Evolutionary conservation across 2,113 vertebrate genomes (phyloP).

Genomic region (Nanger granti): DNA sequence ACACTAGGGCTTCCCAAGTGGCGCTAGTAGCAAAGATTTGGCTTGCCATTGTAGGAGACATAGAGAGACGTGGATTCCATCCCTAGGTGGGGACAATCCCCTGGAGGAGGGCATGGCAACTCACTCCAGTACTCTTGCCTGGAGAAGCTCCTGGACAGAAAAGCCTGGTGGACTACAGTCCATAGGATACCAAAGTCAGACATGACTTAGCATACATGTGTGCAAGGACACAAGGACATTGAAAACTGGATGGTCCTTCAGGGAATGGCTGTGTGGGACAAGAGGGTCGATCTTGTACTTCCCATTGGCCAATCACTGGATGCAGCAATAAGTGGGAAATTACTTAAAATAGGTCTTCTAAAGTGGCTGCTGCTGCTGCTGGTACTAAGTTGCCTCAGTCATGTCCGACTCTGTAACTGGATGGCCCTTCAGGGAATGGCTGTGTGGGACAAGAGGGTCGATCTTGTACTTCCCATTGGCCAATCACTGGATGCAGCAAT

Average conservation of each 20-base stretch:
- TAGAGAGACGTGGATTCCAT: background rate
- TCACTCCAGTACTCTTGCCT: background rate
- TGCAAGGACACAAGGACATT: background rate
- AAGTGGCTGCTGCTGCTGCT: background rate
- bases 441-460: background rate
- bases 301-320: background rate
- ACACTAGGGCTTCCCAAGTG: background rate
- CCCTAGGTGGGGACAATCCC: background rate
- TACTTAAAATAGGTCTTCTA: background rate
- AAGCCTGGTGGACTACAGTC: background rate
- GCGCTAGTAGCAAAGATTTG: background rate
- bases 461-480: background rate
- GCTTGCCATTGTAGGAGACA: background rate
- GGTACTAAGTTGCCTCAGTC: too few species aligned
- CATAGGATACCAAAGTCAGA: background rate
- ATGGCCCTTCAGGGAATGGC: background rate
- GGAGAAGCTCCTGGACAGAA: background rate
- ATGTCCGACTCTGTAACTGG: background rate
- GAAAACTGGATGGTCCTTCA: background rate
- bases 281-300: background rate
- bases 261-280: background rate
- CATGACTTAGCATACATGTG: background rate
- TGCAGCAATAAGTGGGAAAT: background rate
- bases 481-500: background rate
- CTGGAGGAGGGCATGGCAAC: background rate